Percentiles rank a stretch among this genome's conserved stretches.
phyloP scores from a whole-genome alignment of 1,140 invertebrate species.

The Tenebrio molitor region DNA sequence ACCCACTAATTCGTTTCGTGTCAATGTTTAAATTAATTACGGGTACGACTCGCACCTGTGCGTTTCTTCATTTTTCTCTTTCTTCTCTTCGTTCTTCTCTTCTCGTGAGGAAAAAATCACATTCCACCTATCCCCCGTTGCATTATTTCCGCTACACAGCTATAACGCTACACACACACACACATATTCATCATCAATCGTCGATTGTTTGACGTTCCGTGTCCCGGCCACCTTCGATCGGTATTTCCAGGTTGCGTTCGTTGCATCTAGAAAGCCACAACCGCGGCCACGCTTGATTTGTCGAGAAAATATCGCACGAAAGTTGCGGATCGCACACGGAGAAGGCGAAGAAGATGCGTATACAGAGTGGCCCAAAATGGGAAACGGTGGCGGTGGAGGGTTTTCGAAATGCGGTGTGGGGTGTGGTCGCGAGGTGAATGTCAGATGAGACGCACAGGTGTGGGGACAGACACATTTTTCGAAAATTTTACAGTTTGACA shows the following conservation, averaged over 20 bases:
- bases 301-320: slow-evolving; percentile 6
- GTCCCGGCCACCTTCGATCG: slow-evolving; percentile 29
- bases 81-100: neutral
- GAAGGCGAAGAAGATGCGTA: neutral
- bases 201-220: slow-evolving; percentile 26
- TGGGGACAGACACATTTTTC: no score
- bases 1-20: slow-evolving; percentile 5
- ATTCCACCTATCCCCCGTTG: no score
- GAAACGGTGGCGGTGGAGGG: neutral
- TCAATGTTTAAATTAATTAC: slow-evolving; percentile 8
- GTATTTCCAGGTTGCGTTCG: slow-evolving; percentile 12
- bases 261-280: slow-evolving; percentile 22
- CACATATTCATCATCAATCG: neutral
- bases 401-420: neutral
- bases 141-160: neutral
- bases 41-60: neutral
- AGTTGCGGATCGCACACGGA: neutral
- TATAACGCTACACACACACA: no score
- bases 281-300: slow-evolving; percentile 33
- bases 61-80: neutral
- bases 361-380: neutral
- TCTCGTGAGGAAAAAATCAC: neutral
- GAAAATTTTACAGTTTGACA: no score
- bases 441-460: no score
- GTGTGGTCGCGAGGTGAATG: no score